Base-by-base conservation (phyloP, 1,140 invertebrate species). In the Neoseiulus cucumeris region DNA sequence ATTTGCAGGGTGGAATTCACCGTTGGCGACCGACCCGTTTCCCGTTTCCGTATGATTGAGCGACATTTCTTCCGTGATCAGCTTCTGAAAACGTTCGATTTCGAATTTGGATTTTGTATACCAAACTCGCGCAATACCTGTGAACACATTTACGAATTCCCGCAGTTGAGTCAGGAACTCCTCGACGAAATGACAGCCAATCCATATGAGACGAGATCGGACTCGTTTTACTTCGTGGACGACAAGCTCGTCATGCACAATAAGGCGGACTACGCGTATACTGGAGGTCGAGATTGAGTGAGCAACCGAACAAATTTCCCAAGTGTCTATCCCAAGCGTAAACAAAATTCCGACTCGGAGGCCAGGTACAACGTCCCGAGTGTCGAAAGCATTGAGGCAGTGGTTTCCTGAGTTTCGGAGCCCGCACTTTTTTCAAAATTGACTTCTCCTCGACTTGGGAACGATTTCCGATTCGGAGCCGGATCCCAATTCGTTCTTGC, bases 71-170 rank as follows among this genome's bases (percentile, higher is more conserved):
- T 97, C 76, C 81, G 87, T 55, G 90, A 98, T 71, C 85, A 84
- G 66, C 76, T 96, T 47, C 79, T 98, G 12, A 98, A 98, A 78
- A 94, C 89, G n/a, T 98, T 98, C 79, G 94, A 98, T 75, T 98
- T 98, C 82, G 91, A 98, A 75, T 98, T 98, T 82, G 93, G 93
- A 47, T 98, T 96, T 76, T 97, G 93, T 73, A 97, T 98, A 78
- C 94, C 94, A 30, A 89, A 92, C 74, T 96, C 91, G 68, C 85
- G 86, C 72, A 98, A 98, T 74, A 94, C 92, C 5, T 95, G 92
- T 75, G 94, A 98, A 79, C 94, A 98, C 76, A 98, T 98, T 77
- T 98, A 98, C 77, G 91, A 97, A 77, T 97, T 98, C 81, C 94
- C 94, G 42, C 81, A 84, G 64, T 78, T 98, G 68, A 83, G 85